Base-by-base conservation (phyloP, 2,797 vertebrate species). In the Muraenolepis orangiensis region DNA sequence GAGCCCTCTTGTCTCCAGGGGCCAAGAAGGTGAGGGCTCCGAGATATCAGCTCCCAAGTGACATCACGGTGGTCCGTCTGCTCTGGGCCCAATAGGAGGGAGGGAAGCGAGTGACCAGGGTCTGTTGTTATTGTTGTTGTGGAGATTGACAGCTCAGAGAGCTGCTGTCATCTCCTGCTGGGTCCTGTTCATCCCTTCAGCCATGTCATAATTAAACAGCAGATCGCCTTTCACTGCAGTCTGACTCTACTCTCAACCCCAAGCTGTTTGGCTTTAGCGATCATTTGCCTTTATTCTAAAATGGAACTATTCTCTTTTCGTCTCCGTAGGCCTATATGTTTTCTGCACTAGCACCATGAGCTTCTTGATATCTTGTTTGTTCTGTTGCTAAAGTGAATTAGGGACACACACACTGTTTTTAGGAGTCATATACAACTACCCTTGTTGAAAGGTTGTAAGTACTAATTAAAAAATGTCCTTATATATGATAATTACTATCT, bases 221-320 rank as follows among this genome's bases (percentile, higher is more conserved):
- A 46, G 75, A 77, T 85, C 77, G 23, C 30, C 70, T 80, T 85
- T 84, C 74, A 42, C 74, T 74, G 86, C 82, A 84, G 72, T 36
- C 31, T 16, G 7, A 78, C 73, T 78, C 80, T 78, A 30, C 73
- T 31, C 70, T 7, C 23, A 70, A 26, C 71, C 71, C 14, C 34
- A 70, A 42, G 26, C n/a, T 10, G n/a, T 61, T 61, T 10, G n/a
- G 2, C 51, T 61, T n/a, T 23, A 11, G 20, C 2, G n/a, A 26
- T 51, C 12, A 23, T 61, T 61, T 61, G 13, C n/a, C n/a, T 61
- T 61, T n/a, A 26, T 26, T 23, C 23, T 26, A 61, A 23, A 23
- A 26, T 23, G n/a, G n/a, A n/a, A n/a, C n/a, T 23, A 61, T 61
- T 10, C n/a, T 61, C n/a, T 20, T 4, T 61, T n/a, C 20, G 10